Evolutionary conservation across 1,140 invertebrate genomes (phyloP).

Genomic region (Papilio xuthus): DNA sequence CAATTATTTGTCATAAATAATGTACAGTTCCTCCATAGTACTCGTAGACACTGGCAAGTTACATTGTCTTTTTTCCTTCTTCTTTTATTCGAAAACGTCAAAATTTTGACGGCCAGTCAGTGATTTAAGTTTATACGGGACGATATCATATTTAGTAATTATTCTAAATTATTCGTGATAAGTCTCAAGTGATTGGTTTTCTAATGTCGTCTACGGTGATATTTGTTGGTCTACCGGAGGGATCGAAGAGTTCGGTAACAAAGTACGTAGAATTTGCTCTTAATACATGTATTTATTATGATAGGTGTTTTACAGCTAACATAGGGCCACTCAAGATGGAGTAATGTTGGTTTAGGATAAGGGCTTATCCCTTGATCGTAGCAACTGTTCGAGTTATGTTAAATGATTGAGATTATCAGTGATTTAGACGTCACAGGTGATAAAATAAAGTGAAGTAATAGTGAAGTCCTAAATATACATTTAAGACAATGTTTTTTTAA

Average conservation of each 20-base stretch:
- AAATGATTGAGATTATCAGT: neutral
- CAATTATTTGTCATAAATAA: constrained; percentile 61
- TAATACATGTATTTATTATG: neutral
- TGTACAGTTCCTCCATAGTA: constrained; percentile 57
- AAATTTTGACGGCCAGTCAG: constrained; percentile 44
- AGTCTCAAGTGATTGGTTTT: constrained; percentile 48
- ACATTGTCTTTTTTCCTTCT: constrained; percentile 44
- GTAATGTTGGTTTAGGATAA: neutral
- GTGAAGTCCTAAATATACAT: too few relatives aligned
- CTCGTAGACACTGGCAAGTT: constrained; percentile 55
- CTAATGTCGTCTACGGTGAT: constrained; percentile 73
- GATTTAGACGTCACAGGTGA: too few relatives aligned
- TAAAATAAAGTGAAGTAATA: too few relatives aligned
- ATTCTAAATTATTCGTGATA: constrained; percentile 51
- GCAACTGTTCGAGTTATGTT: neutral
- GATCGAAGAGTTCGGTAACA: constrained; percentile 71
- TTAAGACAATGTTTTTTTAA: too few relatives aligned
- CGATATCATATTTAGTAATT: constrained; percentile 37
- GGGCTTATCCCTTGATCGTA: neutral
- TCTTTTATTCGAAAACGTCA: constrained; percentile 35
- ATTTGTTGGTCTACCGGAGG: constrained; percentile 70
- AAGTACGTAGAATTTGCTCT: constrained; percentile 56
- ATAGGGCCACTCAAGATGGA: neutral
- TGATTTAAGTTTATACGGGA: constrained; percentile 37
- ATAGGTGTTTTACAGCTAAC: neutral